Base-by-base conservation (phyloP, 1,140 invertebrate species). In the Bombus balteatus region DNA sequence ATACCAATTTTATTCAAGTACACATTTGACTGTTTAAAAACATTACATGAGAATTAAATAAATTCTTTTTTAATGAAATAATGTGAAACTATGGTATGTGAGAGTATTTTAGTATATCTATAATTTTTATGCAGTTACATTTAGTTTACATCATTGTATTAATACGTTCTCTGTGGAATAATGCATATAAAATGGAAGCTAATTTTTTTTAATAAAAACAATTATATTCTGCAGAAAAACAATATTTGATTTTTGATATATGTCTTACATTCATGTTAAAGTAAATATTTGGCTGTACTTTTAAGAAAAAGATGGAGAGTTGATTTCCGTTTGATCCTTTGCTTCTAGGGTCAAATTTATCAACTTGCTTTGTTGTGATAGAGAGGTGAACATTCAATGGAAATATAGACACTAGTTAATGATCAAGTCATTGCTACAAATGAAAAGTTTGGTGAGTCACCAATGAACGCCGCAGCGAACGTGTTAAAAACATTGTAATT, bases 81-180 rank as follows among this genome's bases (percentile, higher is more conserved):
- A 71, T 32, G 4, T 72, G 43, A 72, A 62, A 22, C n/a, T 68
- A 28, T 18, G 10, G 47, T 34, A 41, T 28, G n/a, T 57, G 9
- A 34, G 15, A 66, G 18, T 34, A 65, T 75, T 82, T 82, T 28
- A 62, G 22, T 66, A 28, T 18, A 34, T 74, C 25, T 39, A 3
- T 39, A 32, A 72, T 22, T 74, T 66, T 66, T 62, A 77, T 34
- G 25, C 34, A 87, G 43, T 59, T 43, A 37, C 25, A 59, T 41
- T 71, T 75, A 28, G 15, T 85, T 71, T 77, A 75, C 10, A 59
- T 87, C 41, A 81, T 71, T 85, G 22, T 59, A 73, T 80, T 85
- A 85, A 87, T 81, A 87, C 83, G 83, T 87, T 87, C 83, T 85
- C 83, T 85, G 86, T 86, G 83, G 83, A 87, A 71, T 66, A 59